These are phyloP conservation scores for Priocnemis perturbator DNA, from an alignment of 2,888 invertebrate genomes.

Conservation along the genomic window DNA sequence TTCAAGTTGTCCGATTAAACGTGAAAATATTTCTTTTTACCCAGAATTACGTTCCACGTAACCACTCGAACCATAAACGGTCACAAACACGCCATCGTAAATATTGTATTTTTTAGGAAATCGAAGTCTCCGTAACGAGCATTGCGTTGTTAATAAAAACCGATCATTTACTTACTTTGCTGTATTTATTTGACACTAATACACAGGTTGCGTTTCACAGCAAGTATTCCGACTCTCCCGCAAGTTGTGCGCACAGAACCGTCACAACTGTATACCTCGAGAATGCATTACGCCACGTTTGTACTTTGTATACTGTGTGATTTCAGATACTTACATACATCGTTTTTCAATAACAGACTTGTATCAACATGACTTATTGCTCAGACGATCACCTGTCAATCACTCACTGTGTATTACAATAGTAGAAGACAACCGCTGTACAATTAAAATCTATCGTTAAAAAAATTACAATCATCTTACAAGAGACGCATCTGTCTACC, in stretches of 20 bases:
- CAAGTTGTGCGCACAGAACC: neutral
- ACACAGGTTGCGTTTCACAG: constrained; percentile 15
- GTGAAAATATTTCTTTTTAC: constrained; percentile 21
- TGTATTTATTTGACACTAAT: constrained; percentile 41
- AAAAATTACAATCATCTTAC: neutral
- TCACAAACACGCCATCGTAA: constrained; percentile 17
- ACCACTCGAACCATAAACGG: constrained; percentile 14
- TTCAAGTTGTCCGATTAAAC: neutral
- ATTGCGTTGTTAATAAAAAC: constrained; percentile 51
- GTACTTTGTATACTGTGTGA: constrained; percentile 29
- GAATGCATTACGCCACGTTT: constrained; percentile 16
- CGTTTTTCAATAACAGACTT: constrained; percentile 23
- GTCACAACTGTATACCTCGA: constrained; percentile 8
- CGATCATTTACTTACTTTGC: constrained; percentile 30
- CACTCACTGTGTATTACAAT: no score
- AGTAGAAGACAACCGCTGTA: no score
- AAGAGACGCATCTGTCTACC: no score
- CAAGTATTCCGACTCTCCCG: neutral
- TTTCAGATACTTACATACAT: constrained; percentile 15
- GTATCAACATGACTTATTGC: constrained; percentile 4
- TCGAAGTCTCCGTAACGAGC: constrained; percentile 25
- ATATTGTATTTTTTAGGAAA: constrained; percentile 60
- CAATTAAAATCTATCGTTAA: neutral
- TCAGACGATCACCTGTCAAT: neutral
- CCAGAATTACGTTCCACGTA: neutral